Base-by-base conservation (phyloP, 1,140 invertebrate species). In the Hyles euphorbiae region DNA sequence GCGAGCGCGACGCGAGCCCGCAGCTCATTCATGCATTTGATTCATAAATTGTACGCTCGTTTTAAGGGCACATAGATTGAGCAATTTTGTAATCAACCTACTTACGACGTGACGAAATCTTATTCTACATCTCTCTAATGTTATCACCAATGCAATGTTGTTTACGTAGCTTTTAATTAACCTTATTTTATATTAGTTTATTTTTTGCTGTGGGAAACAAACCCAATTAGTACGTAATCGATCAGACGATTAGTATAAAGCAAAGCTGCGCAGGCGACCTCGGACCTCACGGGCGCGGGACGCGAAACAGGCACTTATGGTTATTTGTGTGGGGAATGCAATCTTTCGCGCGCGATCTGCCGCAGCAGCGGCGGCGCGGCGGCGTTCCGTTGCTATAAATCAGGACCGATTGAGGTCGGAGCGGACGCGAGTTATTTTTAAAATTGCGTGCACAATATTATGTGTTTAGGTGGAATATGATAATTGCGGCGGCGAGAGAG, bases 381-480 rank as follows among this genome's bases (percentile, higher is more conserved):
- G n/a, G n/a, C n/a, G n/a, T n/a, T n/a, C n/a, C 74, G 49, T 60
- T 47, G 62, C 74, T 70, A 85, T 86, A 86, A 84, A 84, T 86
- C 83, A 83, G 69, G 66, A 60, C 72, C 76, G 78, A 80, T 82
- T 75, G 76, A 78, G 77, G 78, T 83, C 77, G 81, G 74, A 65
- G 70, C 78, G 78, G 78, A 81, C 80, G 74, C 75, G 64, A 73
- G 77, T 81, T 85, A 85, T 88, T 87, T 88, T 83, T 84, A 77
- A 88, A 85, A 88, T 86, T 87, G 85, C 85, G 77, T 81, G 80
- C 80, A 78, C 81, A 81, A 81, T 86, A 86, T 86, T 83, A 87
- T 83, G 83, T 86, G 85, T 88, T 88, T 88, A 88, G 85, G 83
- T 83, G 79, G 81, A 86, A 88, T 86, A 86, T 88, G 81, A 88